phyloP scores from a whole-genome alignment of 2,113 vertebrate genomes.

The Xenopus laevis region DNA sequence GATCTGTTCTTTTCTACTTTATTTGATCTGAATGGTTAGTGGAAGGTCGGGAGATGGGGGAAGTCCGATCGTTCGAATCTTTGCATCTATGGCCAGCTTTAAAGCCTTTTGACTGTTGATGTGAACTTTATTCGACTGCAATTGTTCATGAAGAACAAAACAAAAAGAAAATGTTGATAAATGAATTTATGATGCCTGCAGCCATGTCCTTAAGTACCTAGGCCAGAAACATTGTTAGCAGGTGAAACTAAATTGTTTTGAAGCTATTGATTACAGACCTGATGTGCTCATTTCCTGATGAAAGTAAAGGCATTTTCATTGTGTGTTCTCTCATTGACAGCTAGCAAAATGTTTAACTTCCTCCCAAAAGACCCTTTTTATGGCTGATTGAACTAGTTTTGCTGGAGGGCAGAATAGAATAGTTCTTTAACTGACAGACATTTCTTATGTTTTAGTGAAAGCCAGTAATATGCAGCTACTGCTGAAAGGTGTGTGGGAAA shows the following conservation, averaged over 20 bases:
- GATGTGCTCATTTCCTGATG: constrained; percentile 14
- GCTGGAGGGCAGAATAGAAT: constrained; percentile 62
- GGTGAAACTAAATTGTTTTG: constrained; percentile 1
- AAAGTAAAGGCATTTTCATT: constrained; percentile 4
- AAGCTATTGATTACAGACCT: too few relatives aligned
- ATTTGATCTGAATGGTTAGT: too few relatives aligned
- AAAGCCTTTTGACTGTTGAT: too few relatives aligned
- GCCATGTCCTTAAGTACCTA: constrained; percentile 10
- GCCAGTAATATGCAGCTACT: constrained; percentile 44
- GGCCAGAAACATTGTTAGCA: background rate
- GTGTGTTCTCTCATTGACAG: constrained; percentile 50
- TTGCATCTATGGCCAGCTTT: too few relatives aligned
- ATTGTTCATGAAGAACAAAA: too few relatives aligned
- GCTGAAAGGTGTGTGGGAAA: constrained; percentile 28
- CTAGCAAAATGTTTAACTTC: constrained; percentile 51
- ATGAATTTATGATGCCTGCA: constrained; percentile 6
- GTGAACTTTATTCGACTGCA: too few relatives aligned
- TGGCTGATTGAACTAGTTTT: constrained; percentile 59
- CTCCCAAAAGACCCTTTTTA: constrained; percentile 61
- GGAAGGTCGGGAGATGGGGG: too few relatives aligned
- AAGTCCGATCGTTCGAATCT: too few relatives aligned
- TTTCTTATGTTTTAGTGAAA: constrained; percentile 44
- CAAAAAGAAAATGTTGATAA: constrained; percentile 1
- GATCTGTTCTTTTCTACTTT: too few relatives aligned
- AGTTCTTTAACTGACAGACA: constrained; percentile 52